Evolutionary conservation across 1,140 invertebrate species (phyloP).

Genomic region (Vollenhovia emeryi): DNA sequence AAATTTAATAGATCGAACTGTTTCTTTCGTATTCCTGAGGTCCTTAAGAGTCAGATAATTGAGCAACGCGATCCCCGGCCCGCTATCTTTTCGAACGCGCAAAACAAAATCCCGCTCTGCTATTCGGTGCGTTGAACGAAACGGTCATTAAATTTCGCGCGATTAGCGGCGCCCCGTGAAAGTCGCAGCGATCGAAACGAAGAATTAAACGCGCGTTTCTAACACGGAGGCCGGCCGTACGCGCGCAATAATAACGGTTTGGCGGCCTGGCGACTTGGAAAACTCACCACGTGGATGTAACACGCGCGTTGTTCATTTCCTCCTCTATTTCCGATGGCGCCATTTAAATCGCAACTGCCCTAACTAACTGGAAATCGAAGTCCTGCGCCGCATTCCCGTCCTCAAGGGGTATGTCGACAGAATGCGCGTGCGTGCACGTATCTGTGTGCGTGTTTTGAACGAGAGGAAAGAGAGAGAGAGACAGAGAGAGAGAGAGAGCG

Average conservation of each 20-base stretch:
- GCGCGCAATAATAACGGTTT: conserved; percentile 6
- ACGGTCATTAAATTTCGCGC: conserved; percentile 4
- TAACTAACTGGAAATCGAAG: conserved; percentile 62
- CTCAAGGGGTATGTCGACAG: conserved; percentile 43
- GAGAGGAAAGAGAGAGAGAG: background rate
- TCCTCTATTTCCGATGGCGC: conserved; percentile 57
- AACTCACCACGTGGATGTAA: conserved; percentile 42
- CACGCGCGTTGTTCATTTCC: conserved; percentile 56
- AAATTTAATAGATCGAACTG: background rate
- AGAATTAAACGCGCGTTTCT: conserved; percentile 15
- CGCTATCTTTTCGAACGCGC: background rate
- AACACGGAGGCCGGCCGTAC: background rate
- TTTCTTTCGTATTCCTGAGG: background rate
- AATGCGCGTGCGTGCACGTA: background rate
- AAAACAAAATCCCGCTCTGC: background rate
- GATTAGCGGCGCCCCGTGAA: background rate
- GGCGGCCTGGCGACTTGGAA: conserved; percentile 45
- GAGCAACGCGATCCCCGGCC: background rate
- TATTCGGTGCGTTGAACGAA: conserved; percentile 1
- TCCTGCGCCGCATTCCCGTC: conserved; percentile 32
- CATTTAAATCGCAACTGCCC: conserved; percentile 59
- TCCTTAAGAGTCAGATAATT: background rate
- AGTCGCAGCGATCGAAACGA: conserved; percentile 5
- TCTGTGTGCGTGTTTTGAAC: background rate
- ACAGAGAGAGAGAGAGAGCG: background rate